phyloP scores from a whole-genome alignment of 2,113 vertebrate species.

The Bettongia penicillata region DNA sequence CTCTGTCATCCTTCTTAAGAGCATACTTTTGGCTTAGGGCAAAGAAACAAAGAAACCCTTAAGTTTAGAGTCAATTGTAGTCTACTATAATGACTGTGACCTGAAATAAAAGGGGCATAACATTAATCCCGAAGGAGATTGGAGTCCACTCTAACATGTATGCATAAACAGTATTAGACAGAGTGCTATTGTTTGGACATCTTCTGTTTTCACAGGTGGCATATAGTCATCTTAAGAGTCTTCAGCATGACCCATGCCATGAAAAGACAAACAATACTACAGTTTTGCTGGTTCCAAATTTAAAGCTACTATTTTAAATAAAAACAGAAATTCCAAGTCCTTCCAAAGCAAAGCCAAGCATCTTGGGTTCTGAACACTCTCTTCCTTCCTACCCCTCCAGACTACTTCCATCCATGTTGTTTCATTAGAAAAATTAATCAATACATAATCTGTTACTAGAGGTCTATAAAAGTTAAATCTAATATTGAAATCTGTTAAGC shows the following conservation, averaged over 20 bases:
- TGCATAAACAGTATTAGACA: conserved; percentile 53
- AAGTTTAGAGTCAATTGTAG: neutral
- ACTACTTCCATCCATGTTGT: conserved; percentile 36
- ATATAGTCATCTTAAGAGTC: conserved; percentile 62
- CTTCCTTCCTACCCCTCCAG: conserved; percentile 34
- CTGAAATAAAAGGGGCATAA: conserved; percentile 41
- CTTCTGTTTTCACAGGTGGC: conserved; percentile 77
- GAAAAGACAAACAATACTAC: conserved; percentile 66
- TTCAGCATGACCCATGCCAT: conserved; percentile 60
- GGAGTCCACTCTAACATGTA: conserved; percentile 9
- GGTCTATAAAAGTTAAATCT: conserved; percentile 30
- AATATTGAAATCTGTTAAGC: conserved; percentile 61
- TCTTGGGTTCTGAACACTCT: conserved; percentile 28
- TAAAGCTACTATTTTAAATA: conserved; percentile 65
- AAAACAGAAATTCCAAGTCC: conserved; percentile 57
- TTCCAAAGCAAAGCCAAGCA: conserved; percentile 47
- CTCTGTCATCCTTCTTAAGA: conserved; percentile 18
- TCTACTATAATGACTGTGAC: neutral
- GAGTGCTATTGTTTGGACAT: conserved; percentile 65
- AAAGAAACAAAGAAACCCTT: conserved; percentile 18
- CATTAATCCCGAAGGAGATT: conserved; percentile 25
- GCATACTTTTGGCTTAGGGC: conserved; percentile 1
- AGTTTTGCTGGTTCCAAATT: conserved; percentile 68
- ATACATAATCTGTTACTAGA: conserved; percentile 69
- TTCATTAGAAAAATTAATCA: conserved; percentile 71